Base-by-base conservation (phyloP, 2,797 vertebrate species). In the Etheostoma nigrum region DNA sequence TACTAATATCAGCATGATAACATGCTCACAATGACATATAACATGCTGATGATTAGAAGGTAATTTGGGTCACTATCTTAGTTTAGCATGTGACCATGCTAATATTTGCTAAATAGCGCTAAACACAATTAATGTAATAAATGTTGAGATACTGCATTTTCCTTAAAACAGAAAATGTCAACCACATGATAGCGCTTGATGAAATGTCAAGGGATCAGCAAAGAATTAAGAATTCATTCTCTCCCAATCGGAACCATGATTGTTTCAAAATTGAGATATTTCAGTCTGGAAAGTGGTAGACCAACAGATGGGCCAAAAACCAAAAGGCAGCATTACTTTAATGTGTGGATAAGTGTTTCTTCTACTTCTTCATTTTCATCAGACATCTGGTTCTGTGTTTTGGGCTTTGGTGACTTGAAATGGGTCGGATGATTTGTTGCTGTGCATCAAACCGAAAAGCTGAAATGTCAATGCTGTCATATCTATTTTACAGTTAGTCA, bases 401-500 rank as follows among this genome's bases (percentile, higher is more conserved):
- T 55, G 19, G 2, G 14, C 25, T 55, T 42, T 30, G 6, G 16
- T 61, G 11, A 14, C 23, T 25, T 62, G 30, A 80, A 48, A 65
- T 1, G 15, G 54, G 48, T 55, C 45, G 73, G 25, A 53, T 69
- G 16, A 0, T 44, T 18, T 30, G 25, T 16, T 4, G 15, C 1
- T 78, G 14, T n/a, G 30, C 57, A 10, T 23, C 1, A 2, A 16
- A 64, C 59, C 6, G n/a, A 6, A 23, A 55, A 67, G 21, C n/a
- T 58, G 6, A 84, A 72, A 75, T 47, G 33, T 53, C 42, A 30
- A 2, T 1, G 15, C 71, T 47, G 36, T 63, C 45, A 51, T 51
- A 48, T 79, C 25, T 54, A 11, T 79, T 84, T 67, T n/a, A 64
- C 23, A 21, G 11, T 18, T 18, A 2, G 48, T 60, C 21, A 57